Conservation (phyloP, 2,888 invertebrate genomes). For the Ectobius pallidus region DNA sequence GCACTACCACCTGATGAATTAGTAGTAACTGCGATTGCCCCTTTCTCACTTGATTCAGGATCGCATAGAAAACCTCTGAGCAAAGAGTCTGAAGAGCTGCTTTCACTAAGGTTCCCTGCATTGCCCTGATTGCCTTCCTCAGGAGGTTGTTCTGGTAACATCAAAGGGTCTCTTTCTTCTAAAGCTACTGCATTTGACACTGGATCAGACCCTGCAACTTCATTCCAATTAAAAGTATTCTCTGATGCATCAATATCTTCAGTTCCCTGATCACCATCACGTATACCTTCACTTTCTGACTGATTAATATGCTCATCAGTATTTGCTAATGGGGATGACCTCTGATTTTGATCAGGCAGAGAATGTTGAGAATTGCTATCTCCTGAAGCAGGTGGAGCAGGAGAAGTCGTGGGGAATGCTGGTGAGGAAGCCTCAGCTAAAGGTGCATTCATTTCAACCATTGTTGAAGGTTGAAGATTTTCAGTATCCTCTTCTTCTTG, state of each 20-base stretch:
- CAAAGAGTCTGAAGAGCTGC: constrained; percentile 35
- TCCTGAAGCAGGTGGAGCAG: constrained; percentile 24
- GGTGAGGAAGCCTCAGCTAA: constrained; percentile 34
- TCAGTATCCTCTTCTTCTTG: constrained; percentile 11
- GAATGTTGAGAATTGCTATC: constrained; percentile 13
- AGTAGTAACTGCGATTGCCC: neutral
- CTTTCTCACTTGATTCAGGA: neutral
- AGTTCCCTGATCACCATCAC: neutral
- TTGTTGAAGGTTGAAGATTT: constrained; percentile 22
- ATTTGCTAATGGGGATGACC: neutral
- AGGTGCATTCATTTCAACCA: constrained; percentile 34
- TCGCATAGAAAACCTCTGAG: constrained; percentile 38
- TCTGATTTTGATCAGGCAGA: neutral
- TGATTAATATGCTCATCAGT: constrained; percentile 2
- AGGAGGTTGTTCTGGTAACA: constrained; percentile 51
- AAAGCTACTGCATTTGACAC: neutral
- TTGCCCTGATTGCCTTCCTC: neutral
- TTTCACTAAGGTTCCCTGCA: neutral
- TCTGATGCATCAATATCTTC: no score
- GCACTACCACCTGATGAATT: neutral
- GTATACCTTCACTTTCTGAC: neutral
- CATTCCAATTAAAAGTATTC: constrained; percentile 20
- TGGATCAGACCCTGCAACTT: neutral
- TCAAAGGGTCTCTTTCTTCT: constrained; percentile 52
- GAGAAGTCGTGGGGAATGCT: constrained; percentile 34